Conservation (phyloP, 2,797 vertebrate genomes). For the Danionella dracula region DNA sequence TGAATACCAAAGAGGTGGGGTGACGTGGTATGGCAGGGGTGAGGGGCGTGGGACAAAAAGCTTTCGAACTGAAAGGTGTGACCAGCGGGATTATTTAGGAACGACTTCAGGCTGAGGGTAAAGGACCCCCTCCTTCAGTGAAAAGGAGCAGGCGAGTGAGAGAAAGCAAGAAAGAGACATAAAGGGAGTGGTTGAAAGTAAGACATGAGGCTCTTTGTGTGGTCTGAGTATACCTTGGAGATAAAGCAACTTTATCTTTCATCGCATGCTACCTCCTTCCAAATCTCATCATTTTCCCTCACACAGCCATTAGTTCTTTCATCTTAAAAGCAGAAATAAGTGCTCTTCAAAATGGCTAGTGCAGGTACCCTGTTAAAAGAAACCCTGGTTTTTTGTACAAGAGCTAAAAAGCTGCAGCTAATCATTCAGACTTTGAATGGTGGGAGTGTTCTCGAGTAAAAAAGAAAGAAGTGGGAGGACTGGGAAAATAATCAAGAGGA, state of each 20-base stretch:
- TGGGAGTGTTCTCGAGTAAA: conserved; percentile 19
- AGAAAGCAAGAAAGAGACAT: conserved; percentile 63
- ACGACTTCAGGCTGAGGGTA: conserved; percentile 82
- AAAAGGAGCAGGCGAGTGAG: conserved; percentile 55
- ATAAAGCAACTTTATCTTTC: conserved; percentile 77
- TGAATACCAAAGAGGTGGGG: conserved; percentile 86
- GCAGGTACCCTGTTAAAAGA: conserved; percentile 14
- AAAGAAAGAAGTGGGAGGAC: conserved; percentile 23
- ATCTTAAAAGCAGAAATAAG: not conserved
- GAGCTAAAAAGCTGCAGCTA: conserved; percentile 15
- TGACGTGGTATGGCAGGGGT: conserved; percentile 29
- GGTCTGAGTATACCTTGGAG: conserved; percentile 87
- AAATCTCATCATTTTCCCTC: not conserved
- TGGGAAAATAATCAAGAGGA: conserved; percentile 41
- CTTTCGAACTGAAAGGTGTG: conserved; percentile 92
- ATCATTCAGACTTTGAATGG: conserved; percentile 17
- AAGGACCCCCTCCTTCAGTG: conserved; percentile 62
- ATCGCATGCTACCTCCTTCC: not conserved
- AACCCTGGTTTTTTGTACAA: not conserved
- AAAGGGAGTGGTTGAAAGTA: conserved; percentile 63
- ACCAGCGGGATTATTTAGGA: conserved; percentile 85
- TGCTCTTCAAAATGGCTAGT: not conserved
- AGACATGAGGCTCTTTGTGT: conserved; percentile 90
- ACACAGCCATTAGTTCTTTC: not conserved
- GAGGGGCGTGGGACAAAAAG: conserved; percentile 76